Conservation (phyloP, 2,113 vertebrate genomes). For the Gymnogyps californianus region DNA sequence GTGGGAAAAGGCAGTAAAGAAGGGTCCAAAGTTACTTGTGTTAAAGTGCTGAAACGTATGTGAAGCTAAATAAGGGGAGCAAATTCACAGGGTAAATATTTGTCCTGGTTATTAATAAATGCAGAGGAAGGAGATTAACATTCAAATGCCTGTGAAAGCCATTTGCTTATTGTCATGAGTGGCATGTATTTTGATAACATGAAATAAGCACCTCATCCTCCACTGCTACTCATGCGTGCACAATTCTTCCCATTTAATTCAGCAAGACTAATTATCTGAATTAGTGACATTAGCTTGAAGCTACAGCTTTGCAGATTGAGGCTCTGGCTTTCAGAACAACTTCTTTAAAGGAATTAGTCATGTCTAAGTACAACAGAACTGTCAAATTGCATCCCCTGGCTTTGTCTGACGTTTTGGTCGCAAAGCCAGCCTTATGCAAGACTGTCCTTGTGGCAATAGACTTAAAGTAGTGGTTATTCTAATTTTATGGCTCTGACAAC, state of each 20-base stretch:
- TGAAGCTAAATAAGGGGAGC: background rate
- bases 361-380: conserved; percentile 24
- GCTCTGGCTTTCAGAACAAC: conserved; percentile 12
- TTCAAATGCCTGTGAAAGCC: background rate
- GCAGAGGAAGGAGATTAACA: background rate
- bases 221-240: background rate
- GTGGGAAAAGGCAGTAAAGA: background rate
- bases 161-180: conserved; percentile 6
- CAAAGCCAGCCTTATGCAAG: background rate
- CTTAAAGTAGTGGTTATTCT: background rate
- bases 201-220: conserved; percentile 9
- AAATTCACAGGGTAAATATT: background rate
- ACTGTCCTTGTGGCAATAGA: background rate
- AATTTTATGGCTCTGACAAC: background rate
- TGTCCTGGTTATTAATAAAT: background rate
- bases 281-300: conserved; percentile 47
- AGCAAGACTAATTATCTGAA: conserved; percentile 57
- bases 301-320: conserved; percentile 2
- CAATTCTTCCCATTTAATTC: conserved; percentile 48
- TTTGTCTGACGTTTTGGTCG: background rate
- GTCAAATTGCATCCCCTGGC: background rate
- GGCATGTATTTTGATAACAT: background rate
- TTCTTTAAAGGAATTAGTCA: conserved; percentile 49
- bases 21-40: background rate
- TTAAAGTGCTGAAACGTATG: background rate